A percentile compares a stretch with the other conserved stretches of the same genome.
Evolutionary conservation across 2,113 vertebrate species (phyloP).

Genomic region (Muntiacus muntjak): DNA sequence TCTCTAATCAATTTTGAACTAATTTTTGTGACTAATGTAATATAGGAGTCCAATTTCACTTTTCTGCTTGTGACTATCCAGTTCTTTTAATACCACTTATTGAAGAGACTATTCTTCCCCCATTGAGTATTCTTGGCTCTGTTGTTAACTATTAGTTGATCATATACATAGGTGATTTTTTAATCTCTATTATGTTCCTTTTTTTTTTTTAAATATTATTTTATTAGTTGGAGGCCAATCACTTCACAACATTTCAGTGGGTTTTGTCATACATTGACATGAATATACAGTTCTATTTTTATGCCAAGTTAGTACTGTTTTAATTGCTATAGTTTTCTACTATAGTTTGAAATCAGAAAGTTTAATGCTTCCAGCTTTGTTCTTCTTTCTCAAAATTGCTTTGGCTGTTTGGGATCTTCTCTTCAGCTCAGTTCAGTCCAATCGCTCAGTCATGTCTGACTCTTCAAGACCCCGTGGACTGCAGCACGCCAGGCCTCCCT

Average conservation of each 20-base stretch:
- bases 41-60: not conserved
- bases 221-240: no score
- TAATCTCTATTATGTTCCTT: not conserved
- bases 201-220: no score
- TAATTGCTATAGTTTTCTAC: not conserved
- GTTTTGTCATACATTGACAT: no score
- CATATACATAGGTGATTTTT: not conserved
- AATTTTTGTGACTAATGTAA: not conserved
- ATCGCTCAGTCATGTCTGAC: accelerated
- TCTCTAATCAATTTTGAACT: not conserved
- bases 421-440: not conserved
- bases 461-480: accelerated
- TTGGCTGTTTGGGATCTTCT: not conserved
- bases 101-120: not conserved
- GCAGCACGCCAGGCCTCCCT: not conserved
- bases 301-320: not conserved
- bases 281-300: not conserved
- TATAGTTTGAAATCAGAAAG: not conserved
- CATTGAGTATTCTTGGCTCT: not conserved
- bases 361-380: not conserved
- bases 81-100: not conserved
- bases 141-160: not conserved
- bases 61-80: not conserved
- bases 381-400: not conserved
- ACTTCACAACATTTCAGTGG: no score